A percentile compares a stretch with the other conserved stretches of the same genome.
Conservation (phyloP, 2,113 vertebrate species). For the Peromyscus maniculatus region DNA sequence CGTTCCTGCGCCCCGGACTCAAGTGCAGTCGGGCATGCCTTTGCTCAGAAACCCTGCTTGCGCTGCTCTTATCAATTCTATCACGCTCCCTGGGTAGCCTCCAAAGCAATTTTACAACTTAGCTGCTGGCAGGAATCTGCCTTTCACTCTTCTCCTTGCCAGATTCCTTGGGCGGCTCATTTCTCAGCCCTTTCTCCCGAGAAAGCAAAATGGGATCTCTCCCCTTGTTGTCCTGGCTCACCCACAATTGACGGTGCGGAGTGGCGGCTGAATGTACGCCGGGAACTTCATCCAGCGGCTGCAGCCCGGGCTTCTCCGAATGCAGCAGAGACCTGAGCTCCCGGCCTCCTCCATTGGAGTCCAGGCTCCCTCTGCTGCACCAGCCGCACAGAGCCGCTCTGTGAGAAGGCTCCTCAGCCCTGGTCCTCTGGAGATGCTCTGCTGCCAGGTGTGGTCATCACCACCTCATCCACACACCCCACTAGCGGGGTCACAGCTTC, state of each 20-base stretch:
- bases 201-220: conserved; percentile 67
- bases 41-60: conserved; percentile 82
- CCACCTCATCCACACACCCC: conserved; percentile 62
- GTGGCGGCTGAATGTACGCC: conserved; percentile 50
- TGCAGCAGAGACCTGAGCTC: conserved; percentile 81
- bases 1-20: conserved; percentile 83
- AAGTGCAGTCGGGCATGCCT: conserved; percentile 86
- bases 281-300: conserved; percentile 26
- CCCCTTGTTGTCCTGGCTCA: conserved; percentile 65
- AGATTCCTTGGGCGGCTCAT: conserved; percentile 83
- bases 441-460: conserved; percentile 81
- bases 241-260: conserved; percentile 57
- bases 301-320: conserved; percentile 71
- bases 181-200: conserved; percentile 70
- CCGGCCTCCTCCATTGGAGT: conserved; percentile 78
- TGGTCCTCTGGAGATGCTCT: conserved; percentile 60
- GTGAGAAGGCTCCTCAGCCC: conserved; percentile 65
- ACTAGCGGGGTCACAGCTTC: conserved; percentile 40
- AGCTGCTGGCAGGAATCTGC: conserved; percentile 80
- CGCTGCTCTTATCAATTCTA: conserved; percentile 83
- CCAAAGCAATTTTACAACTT: conserved; percentile 84
- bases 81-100: conserved; percentile 77
- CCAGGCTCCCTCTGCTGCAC: conserved; percentile 65
- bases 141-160: conserved; percentile 82
- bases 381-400: conserved; percentile 61